A percentile compares a stretch with the other conserved stretches of the same genome.
Evolutionary conservation across 1,140 invertebrate genomes (phyloP).

Genomic region (Hycleus cichorii): DNA sequence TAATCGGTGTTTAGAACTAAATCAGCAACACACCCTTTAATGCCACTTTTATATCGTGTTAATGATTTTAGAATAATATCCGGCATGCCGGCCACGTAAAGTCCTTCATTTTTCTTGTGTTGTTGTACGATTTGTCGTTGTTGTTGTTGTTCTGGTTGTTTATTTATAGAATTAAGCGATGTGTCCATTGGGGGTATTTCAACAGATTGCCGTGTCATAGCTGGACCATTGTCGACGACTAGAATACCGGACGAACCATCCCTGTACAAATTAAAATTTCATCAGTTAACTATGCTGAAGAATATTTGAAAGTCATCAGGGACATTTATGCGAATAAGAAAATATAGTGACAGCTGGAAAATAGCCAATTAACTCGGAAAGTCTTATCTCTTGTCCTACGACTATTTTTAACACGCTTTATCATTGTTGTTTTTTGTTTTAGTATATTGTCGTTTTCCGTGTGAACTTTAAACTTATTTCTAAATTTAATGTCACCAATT

Average conservation of each 20-base stretch:
- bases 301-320: too few species aligned
- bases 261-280: conserved; percentile 47
- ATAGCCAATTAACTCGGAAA: too few species aligned
- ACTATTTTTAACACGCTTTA: too few species aligned
- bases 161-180: conserved; percentile 58
- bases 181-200: conserved; percentile 78
- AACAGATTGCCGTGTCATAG: conserved; percentile 68
- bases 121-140: neutral
- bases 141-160: neutral
- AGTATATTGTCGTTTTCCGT: too few species aligned
- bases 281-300: neutral
- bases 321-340: too few species aligned
- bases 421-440: too few species aligned
- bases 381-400: too few species aligned
- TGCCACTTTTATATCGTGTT: conserved; percentile 57
- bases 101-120: conserved; percentile 45
- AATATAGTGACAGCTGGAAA: too few species aligned
- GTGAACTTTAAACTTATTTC: too few species aligned
- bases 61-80: conserved; percentile 56
- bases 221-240: conserved; percentile 75
- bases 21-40: conserved; percentile 74
- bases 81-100: conserved; percentile 79
- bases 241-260: conserved; percentile 78
- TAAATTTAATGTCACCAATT: too few species aligned
- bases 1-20: conserved; percentile 72